phyloP scores from a whole-genome alignment of 2,888 invertebrate species.

The Adelognathus sp. region DNA sequence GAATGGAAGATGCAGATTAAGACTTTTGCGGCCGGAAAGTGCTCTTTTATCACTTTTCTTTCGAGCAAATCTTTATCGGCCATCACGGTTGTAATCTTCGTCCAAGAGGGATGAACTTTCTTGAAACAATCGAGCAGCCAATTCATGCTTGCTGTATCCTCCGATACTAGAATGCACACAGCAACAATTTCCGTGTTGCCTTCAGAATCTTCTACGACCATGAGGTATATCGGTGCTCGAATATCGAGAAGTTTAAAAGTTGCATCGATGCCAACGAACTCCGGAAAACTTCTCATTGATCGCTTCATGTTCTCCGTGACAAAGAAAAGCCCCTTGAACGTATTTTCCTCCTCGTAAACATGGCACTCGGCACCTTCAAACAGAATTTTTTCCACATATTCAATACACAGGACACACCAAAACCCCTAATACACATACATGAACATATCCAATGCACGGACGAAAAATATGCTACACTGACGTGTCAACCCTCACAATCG shows the following conservation, averaged over 20 bases:
- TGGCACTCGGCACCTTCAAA: constrained; percentile 1
- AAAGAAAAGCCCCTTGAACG: constrained; percentile 47
- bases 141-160: constrained; percentile 46
- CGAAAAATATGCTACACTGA: too few relatives aligned
- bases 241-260: constrained; percentile 53
- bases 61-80: constrained; percentile 61
- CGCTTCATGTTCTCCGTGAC: constrained; percentile 40
- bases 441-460: too few relatives aligned
- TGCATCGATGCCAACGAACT: constrained; percentile 40
- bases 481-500: too few relatives aligned
- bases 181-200: constrained; percentile 55
- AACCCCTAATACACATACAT: too few relatives aligned
- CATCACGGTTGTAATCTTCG: constrained; percentile 52
- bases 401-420: too few relatives aligned
- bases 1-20: constrained; percentile 55
- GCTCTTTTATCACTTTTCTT: constrained; percentile 39
- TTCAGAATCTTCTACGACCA: constrained; percentile 55
- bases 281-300: constrained; percentile 45
- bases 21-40: constrained; percentile 53
- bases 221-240: constrained; percentile 48
- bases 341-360: not conserved
- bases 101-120: constrained; percentile 49
- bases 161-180: constrained; percentile 47
- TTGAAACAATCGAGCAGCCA: constrained; percentile 56
- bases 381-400: too few relatives aligned